Evolutionary conservation across 2,888 invertebrate genomes (phyloP), one percentile per base, ranked within the genome.

Genomic region (Philonicus albiceps): DNA sequence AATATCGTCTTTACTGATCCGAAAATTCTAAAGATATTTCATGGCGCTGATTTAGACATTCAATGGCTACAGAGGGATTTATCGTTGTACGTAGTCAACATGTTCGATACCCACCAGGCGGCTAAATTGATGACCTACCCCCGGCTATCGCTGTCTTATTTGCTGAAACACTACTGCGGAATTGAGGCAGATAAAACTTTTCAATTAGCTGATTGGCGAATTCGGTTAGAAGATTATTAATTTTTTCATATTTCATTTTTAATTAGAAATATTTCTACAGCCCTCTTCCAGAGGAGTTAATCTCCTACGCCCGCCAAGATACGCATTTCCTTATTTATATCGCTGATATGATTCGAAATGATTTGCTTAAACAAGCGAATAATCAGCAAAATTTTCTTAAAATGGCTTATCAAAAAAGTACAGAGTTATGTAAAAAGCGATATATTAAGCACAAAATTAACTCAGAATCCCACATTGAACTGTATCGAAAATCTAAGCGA

Each of bases 61-160:
- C 93, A 95, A 43, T 99, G 99, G 99, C 93, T 99, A 40, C 99
- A 99, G 91, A 94, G 98, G 19, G 99, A 99, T 93, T 95, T 99
- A 86, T 97, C 98, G 0, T 91, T 99, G 1, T 99, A 99, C 91
- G 93, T 99, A 2, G 98, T 99, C 0, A 98, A 99, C 89, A 94
- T 99, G 95, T 99, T 99, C 91, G 99, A 99, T 92, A 99, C 99
- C 0, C 95, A 97, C 90, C 96, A 96, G 90, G 99, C 98, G 0
- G 96, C 97, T 0, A 95, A 95, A 88, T 93, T 94, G 2, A 93
- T 99, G 0, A 94, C 94, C 31, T 93, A 96, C 88, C 93, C 95
- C 0, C 94, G 95, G 19, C 93, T 96, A 1, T 97, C 98, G 3
- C 93, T 97, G 81, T 95, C 97, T 0, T 95, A 95, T 91, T 93